Conservation (phyloP, 1,140 invertebrate species). For the Drosophila subobscura region DNA sequence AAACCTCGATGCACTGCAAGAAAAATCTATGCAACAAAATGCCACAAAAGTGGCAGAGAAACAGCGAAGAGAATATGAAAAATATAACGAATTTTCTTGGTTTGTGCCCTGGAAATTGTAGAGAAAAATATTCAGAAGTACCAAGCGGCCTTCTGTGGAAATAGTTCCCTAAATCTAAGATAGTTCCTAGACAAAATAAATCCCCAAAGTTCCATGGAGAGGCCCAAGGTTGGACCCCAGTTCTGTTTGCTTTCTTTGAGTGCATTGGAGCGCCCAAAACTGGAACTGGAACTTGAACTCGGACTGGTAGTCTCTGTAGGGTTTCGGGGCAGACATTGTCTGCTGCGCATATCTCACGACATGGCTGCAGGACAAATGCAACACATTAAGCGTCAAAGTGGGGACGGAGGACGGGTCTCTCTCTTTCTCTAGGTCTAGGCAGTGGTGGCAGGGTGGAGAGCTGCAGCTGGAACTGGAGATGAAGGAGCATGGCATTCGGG, state of each 20-base stretch:
- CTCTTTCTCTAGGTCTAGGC: background rate
- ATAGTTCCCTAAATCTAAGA: background rate
- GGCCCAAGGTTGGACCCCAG: no score
- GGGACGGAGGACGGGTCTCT: background rate
- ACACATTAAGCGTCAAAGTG: constrained; percentile 48
- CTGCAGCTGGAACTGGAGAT: background rate
- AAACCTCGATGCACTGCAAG: constrained; percentile 23
- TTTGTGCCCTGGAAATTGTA: no score
- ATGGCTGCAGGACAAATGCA: constrained; percentile 55
- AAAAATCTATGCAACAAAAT: constrained; percentile 3
- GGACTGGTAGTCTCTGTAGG: constrained; percentile 10
- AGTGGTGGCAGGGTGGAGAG: background rate
- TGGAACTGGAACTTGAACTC: no score
- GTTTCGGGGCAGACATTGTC: constrained; percentile 29
- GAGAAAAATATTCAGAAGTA: no score
- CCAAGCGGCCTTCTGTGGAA: no score
- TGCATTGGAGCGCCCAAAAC: background rate
- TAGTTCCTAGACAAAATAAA: no score
- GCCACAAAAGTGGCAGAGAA: background rate
- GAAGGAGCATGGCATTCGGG: background rate
- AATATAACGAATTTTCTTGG: no score
- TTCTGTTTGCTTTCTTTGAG: constrained; percentile 1
- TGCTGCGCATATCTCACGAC: constrained; percentile 51
- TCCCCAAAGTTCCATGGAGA: no score
- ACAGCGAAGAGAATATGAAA: no score